phyloP scores from a whole-genome alignment of 2,888 invertebrate genomes.

The Torymus auratus region DNA sequence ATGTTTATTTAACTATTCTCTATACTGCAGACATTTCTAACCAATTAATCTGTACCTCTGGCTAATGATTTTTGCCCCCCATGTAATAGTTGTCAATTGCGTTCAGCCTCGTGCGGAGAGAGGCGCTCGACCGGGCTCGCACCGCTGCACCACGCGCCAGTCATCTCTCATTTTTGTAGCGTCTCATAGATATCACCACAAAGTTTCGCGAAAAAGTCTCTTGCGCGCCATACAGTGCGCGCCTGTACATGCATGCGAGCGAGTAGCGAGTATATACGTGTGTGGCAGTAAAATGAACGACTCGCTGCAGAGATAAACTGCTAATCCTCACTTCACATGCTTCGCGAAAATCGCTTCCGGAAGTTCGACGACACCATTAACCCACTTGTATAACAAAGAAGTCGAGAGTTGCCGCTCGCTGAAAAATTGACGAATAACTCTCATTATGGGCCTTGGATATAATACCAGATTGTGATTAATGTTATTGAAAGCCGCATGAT shows the following conservation, averaged over 20 bases:
- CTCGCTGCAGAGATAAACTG: conserved; percentile 60
- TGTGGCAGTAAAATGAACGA: conserved; percentile 58
- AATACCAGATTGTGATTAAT: conserved; percentile 40
- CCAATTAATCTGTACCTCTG: too few species aligned
- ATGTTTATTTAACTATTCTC: too few species aligned
- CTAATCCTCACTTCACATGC: conserved; percentile 66
- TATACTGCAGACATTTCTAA: too few species aligned
- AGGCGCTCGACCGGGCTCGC: background rate
- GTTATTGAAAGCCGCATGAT: conserved; percentile 20
- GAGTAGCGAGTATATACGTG: conserved; percentile 9
- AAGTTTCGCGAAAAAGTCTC: conserved; percentile 36
- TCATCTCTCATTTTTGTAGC: conserved; percentile 25
- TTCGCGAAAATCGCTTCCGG: conserved; percentile 64
- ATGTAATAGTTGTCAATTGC: conserved; percentile 30
- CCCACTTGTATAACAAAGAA: conserved; percentile 65
- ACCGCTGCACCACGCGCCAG: background rate
- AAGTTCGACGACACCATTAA: conserved; percentile 68
- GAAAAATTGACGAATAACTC: conserved; percentile 50
- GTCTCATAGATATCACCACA: conserved; percentile 26
- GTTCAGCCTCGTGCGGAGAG: background rate
- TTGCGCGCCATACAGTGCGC: background rate
- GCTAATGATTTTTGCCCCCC: conserved; percentile 6
- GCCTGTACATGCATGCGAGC: background rate
- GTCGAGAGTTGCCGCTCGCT: background rate
- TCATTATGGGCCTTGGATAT: conserved; percentile 39